Percentiles rank a stretch among this genome's conserved stretches.
Conservation (phyloP, 2,888 invertebrate genomes). For the Lissonota sp. region DNA sequence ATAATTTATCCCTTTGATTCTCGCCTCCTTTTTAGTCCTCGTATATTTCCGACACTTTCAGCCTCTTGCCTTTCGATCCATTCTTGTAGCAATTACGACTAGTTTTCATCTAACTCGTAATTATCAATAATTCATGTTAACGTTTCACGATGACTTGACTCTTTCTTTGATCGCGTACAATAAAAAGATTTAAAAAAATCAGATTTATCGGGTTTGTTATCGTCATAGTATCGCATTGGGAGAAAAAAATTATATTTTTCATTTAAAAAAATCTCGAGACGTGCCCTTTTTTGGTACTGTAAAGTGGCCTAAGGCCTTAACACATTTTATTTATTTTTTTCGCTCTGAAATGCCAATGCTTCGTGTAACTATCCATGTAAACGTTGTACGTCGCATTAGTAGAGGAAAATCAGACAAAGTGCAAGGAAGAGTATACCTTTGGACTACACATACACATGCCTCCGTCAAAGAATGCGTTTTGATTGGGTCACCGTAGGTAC, state of each 20-base stretch:
- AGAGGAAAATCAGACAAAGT: slow-evolving; percentile 15
- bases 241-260: too few relatives aligned
- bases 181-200: too few relatives aligned
- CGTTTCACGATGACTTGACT: too few relatives aligned
- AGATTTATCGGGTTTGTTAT: too few relatives aligned
- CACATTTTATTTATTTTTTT: too few relatives aligned
- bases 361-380: background rate
- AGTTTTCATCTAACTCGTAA: background rate
- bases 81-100: slow-evolving; percentile 50
- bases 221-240: too few relatives aligned
- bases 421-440: slow-evolving; percentile 19
- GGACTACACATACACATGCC: slow-evolving; percentile 22
- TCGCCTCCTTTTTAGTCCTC: slow-evolving; percentile 40
- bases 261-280: too few relatives aligned
- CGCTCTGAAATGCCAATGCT: background rate
- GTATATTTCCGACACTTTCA: slow-evolving; percentile 18
- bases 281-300: too few relatives aligned
- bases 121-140: too few relatives aligned
- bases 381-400: background rate
- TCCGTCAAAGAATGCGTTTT: slow-evolving; percentile 65
- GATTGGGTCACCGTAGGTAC: slow-evolving; percentile 57
- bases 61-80: slow-evolving; percentile 10
- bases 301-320: too few relatives aligned
- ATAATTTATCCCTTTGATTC: slow-evolving; percentile 57
- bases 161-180: too few relatives aligned